Conservation (phyloP, 2,113 vertebrate species). For the Miniopterus natalensis region DNA sequence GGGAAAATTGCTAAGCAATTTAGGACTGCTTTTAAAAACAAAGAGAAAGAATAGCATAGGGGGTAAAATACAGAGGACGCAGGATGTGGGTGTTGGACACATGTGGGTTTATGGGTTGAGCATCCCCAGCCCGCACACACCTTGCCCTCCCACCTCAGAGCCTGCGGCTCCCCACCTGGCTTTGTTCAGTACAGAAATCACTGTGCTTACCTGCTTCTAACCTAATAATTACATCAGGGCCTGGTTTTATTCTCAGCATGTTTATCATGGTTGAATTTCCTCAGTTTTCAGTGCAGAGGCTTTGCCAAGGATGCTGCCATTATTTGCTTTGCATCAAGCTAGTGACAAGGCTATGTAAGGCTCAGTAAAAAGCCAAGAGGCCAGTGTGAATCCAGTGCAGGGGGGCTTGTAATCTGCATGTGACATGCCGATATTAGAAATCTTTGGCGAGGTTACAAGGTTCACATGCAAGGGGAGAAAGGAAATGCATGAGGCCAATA, state of each 20-base stretch:
- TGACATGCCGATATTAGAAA: slow-evolving; percentile 62
- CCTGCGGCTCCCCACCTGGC: slow-evolving; percentile 52
- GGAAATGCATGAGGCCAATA: neutral
- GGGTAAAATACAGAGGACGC: neutral
- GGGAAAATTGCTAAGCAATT: slow-evolving; percentile 39
- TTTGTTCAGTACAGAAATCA: slow-evolving; percentile 77
- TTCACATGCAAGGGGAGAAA: slow-evolving; percentile 39
- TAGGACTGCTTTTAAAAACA: slow-evolving; percentile 71
- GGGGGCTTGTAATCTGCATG: slow-evolving; percentile 63
- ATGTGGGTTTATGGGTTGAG: neutral
- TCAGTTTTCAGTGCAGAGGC: slow-evolving; percentile 51
- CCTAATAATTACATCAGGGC: slow-evolving; percentile 71
- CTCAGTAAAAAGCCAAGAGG: slow-evolving; percentile 69
- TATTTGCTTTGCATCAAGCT: slow-evolving; percentile 75
- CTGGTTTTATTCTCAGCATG: slow-evolving; percentile 78
- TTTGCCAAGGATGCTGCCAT: slow-evolving; percentile 57
- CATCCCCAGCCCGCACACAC: neutral
- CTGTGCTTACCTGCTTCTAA: slow-evolving; percentile 70
- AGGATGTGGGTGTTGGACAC: neutral
- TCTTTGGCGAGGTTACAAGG: slow-evolving; percentile 53
- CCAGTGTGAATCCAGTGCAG: slow-evolving; percentile 67
- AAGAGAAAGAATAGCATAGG: slow-evolving; percentile 41
- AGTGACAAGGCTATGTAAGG: slow-evolving; percentile 60
- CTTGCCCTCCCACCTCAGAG: slow-evolving; percentile 3
- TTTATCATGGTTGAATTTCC: slow-evolving; percentile 61